Evolutionary conservation across 2,888 invertebrate genomes (phyloP), one percentile per base, ranked within the genome.

Genomic region (Xylophagus ater): DNA sequence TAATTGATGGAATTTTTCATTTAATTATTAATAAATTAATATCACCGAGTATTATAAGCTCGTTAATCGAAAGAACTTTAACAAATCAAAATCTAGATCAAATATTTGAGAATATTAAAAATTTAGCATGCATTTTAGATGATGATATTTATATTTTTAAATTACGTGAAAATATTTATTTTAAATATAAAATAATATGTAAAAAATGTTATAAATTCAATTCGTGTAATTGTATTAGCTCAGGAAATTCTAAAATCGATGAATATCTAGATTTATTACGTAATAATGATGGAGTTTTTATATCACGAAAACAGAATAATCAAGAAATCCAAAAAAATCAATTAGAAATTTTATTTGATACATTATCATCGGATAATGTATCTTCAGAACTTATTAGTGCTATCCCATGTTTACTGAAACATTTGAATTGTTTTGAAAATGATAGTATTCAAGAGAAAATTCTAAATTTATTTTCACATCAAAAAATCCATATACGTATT

Each of bases 361-460:
- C 21, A 5, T 14, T 35, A 9, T 4, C 10, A 8, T 8, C 18
- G 9, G 23, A 36, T 14, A 15, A 34, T 3, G 18, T 30, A n/a
- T 21, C 36, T 9, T 3, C 4, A 2, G 34, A 40, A 13, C 10
- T 44, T 8, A 29, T 46, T 15, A 39, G 12, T 28, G 24, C 25
- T 12, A 31, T 47, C 10, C 41, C 47, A 14, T 38, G 43, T 3
- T 19, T 41, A 6, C 15, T 47, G 4, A 20, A 34, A 7, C 46
- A 47, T 34, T 23, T 38, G 13, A 18, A 40, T 12, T 26, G 34
- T 13, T 19, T 34, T 8, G 31, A 41, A 3, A 35, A 43, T 23
- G 15, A 26, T 6, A 12, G 18, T 24, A 24, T 41, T 30, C 19
- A 26, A 19, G 28, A 33, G 6, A 33, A 41, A 31, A 43, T 41